Base-by-base conservation (phyloP, 2,113 vertebrate species). In the Halichoeres trimaculatus region DNA sequence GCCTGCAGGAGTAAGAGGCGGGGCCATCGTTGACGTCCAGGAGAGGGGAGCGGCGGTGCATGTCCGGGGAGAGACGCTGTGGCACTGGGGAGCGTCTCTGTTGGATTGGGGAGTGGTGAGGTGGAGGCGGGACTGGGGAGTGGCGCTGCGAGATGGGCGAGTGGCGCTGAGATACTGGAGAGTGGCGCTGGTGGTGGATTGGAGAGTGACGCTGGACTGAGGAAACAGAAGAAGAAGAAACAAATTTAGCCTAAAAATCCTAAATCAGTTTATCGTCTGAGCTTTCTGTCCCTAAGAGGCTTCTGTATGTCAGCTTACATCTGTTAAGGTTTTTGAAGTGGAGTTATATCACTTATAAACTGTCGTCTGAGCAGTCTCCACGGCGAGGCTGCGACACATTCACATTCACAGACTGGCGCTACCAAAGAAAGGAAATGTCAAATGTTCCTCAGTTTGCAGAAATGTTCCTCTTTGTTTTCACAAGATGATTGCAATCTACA, bases 161-260 rank as follows among this genome's bases (percentile, higher is more conserved):
- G 57, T 96, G 96, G 65, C 95, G 95, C 86, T 96, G 96, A 8
- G 94, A 94, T 8, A 93, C 94, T 0, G 96, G 96, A 0, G 96
- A 94, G 85, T 94, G 95, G 66, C 73, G 92, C 88, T 90, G 52
- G 61, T 93, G 93, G 89, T 93, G 75, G 66, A 93, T 85, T 34
- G 95, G 96, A 8, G 95, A 96, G 74, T 94, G 95, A 24, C 94
- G 95, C 80, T 97, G 96, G 80, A 95, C 96, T 98, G 93, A 36
- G 47, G 58, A 12, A 4, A 51, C 47, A 76, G 23, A 6, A 81
- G 0, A 47, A 13, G 5, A 19, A 54, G 11, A 34, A 8, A 30
- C 10, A 30, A 1, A 10, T 45, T 45, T 10, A 7, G 13, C 5
- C 5, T 36, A 36, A 5, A 36, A 5, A 36, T n/a, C n/a, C n/a